phyloP scores from a whole-genome alignment of 2,888 invertebrate genomes.

The Himalopsyche kuldschensis region DNA sequence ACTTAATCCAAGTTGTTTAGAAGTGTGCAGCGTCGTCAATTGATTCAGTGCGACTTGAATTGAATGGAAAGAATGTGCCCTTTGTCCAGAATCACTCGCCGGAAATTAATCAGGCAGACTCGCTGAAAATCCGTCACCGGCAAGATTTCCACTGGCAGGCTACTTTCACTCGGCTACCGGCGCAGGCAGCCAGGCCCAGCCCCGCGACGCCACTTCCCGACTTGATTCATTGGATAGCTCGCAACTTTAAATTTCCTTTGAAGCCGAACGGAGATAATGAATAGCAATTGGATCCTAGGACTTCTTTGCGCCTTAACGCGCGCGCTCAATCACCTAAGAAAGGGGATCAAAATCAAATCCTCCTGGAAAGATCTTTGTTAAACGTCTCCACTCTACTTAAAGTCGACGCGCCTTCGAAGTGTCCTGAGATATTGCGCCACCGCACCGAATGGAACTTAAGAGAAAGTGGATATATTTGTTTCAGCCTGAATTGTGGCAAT shows the following conservation, averaged over 20 bases:
- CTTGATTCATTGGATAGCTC: neutral
- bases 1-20: neutral
- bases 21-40: neutral
- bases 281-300: conserved; percentile 3
- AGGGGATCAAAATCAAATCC: neutral
- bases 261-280: conserved; percentile 1
- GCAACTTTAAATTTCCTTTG: conserved; percentile 2
- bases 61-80: neutral
- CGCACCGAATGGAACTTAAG: neutral
- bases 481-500: neutral
- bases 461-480: neutral
- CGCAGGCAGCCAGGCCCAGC: neutral
- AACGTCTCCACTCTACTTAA: neutral
- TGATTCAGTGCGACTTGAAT: neutral
- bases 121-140: neutral
- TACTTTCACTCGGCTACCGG: neutral
- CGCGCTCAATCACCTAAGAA: conserved; percentile 2
- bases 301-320: neutral
- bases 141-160: neutral
- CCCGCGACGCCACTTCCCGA: neutral
- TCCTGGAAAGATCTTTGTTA: neutral
- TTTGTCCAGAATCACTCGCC: neutral
- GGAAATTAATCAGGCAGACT: neutral
- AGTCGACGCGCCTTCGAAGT: neutral
- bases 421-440: neutral